Evolutionary conservation across 2,113 vertebrate genomes (phyloP), one percentile per base, ranked within the genome.

Genomic region (Halichoeres trimaculatus): DNA sequence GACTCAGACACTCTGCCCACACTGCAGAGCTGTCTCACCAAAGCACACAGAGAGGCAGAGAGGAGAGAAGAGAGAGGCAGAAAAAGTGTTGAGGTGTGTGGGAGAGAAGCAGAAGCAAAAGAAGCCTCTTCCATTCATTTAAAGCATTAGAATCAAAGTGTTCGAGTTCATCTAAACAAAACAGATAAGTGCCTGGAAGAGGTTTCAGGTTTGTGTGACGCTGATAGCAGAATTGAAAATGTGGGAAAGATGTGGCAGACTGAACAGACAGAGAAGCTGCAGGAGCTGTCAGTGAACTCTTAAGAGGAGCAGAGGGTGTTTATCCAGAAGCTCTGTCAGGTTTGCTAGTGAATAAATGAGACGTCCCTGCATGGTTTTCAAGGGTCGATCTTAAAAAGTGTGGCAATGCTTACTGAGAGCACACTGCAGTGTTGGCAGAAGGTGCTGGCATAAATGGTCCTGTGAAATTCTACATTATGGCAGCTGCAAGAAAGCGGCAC

Each of bases 1-100:
- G 12, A 80, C 80, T 84, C 84, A 89, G 88, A 90, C 83, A 13
- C 65, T 81, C 87, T 81, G 82, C 87, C 85, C 83, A 90, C 88
- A 84, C 87, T 86, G 84, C 81, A 85, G 77, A 84, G 74, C 71
- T 60, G 85, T 88, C 85, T 86, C 85, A 86, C 53, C 76, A 35
- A 70, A 81, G 36, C 63, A 57, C 38, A 81, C 54, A 48, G 66
- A 69, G 59, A 62, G 67, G 52, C 17, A 35, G 23, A 64, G 64
- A 36, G 45, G 47, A 24, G 38, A 53, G 24, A 41, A 57, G 63
- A 50, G 40, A 34, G 23, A 53, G 23, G 7, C 1, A 23, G 34
- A 16, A 20, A 8, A 23, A 73, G 61, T 66, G 70, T 79, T 82
- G 50, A 66, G 55, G 50, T 70, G 80, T 74, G 83, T 86, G 84